These are phyloP conservation scores for Zaprionus obscuricornis DNA, from an alignment of 2,888 invertebrate species.

Conservation along the genomic window DNA sequence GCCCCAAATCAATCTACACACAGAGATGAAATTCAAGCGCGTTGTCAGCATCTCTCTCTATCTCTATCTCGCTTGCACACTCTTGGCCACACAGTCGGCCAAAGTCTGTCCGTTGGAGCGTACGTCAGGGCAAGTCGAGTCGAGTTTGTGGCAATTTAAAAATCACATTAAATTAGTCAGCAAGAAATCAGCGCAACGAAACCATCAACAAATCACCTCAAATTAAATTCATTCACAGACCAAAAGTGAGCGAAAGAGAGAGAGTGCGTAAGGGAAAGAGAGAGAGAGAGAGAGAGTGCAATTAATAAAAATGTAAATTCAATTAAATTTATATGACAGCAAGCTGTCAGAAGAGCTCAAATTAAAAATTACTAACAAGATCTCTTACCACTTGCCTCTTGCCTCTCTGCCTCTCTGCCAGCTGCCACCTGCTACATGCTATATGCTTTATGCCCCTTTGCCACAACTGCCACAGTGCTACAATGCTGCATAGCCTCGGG, in stretches of 20 bases:
- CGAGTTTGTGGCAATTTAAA: constrained; percentile 74
- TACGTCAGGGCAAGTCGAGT: constrained; percentile 15
- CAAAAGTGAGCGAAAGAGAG: constrained; percentile 12
- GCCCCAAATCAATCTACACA: constrained; percentile 65
- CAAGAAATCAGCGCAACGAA: constrained; percentile 79
- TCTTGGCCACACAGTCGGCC: constrained; percentile 61
- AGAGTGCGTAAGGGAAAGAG: background rate
- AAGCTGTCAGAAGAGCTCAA: constrained; percentile 82
- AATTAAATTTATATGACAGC: constrained; percentile 83
- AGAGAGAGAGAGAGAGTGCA: constrained; percentile 43
- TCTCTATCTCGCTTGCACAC: background rate
- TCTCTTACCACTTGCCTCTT: constrained; percentile 65
- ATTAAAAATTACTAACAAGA: constrained; percentile 81
- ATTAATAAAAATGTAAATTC: constrained; percentile 83
- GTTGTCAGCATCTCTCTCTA: constrained; percentile 2
- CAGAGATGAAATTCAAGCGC: constrained; percentile 21
- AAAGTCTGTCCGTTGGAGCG: constrained; percentile 1
- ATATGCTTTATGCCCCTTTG: constrained; percentile 5
- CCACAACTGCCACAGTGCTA: constrained; percentile 25
- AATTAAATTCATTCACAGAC: constrained; percentile 78
- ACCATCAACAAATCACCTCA: constrained; percentile 79
- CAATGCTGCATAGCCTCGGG: constrained; percentile 55
- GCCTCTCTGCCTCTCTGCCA: constrained; percentile 20
- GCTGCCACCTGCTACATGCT: constrained; percentile 9
- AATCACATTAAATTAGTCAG: constrained; percentile 80